These are phyloP conservation scores for Urocolius indicus DNA, from an alignment of 2,113 vertebrate genomes.

Conservation along the genomic window DNA sequence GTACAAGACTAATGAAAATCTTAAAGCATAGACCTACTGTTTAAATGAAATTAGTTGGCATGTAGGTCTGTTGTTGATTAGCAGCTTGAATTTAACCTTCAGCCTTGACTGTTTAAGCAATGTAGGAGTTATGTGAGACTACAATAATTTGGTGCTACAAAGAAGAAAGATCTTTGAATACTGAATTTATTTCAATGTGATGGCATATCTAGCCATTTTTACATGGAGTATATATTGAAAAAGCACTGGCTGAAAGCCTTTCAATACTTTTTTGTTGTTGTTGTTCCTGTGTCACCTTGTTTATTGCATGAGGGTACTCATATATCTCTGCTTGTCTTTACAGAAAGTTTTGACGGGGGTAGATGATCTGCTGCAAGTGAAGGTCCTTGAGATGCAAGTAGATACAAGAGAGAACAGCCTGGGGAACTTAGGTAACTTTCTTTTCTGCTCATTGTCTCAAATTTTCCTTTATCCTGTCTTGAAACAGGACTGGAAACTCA, in stretches of 20 bases:
- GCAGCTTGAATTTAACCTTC: not conserved
- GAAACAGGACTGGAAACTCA: not conserved
- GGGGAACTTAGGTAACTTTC: slow-evolving; percentile 86
- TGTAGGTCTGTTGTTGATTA: not conserved
- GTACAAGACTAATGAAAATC: not conserved
- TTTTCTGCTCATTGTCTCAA: not conserved
- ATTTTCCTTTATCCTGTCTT: not conserved
- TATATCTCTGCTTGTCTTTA: slow-evolving; percentile 44
- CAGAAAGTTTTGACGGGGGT: slow-evolving; percentile 84
- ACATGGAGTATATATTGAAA: not conserved
- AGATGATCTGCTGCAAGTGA: slow-evolving; percentile 82
- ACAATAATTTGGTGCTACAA: not conserved
- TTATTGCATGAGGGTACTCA: not conserved
- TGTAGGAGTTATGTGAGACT: not conserved
- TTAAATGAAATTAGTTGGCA: not conserved
- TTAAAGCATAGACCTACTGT: not conserved
- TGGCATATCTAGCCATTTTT: not conserved
- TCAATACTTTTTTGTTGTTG: not conserved
- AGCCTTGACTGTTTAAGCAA: not conserved
- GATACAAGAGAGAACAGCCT: slow-evolving; percentile 86
- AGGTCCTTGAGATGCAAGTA: slow-evolving; percentile 83
- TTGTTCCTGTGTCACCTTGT: not conserved
- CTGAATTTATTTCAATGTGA: not conserved
- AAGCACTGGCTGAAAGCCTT: not conserved
- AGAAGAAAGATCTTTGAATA: not conserved